Percentiles rank a stretch among this genome's conserved stretches.
phyloP scores from a whole-genome alignment of 2,797 vertebrate species.

The Enteromius mattozi region DNA sequence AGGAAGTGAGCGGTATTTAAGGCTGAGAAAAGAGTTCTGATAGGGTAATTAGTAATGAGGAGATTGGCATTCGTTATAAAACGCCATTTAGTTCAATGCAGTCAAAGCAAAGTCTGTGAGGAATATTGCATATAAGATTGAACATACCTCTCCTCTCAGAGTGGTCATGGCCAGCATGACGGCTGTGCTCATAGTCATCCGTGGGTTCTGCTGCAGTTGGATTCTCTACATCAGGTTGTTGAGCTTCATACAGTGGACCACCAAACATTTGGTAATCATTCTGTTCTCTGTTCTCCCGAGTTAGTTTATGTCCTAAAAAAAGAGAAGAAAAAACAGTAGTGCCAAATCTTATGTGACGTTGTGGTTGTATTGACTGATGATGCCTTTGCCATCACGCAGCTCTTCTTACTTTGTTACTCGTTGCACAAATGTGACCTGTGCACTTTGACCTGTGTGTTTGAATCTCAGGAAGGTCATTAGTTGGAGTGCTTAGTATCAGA shows the following conservation, averaged over 20 bases:
- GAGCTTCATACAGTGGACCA: slow-evolving; percentile 20
- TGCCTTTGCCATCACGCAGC: background rate
- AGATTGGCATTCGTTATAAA: too few species aligned
- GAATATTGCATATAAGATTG: background rate
- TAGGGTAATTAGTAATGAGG: too few species aligned
- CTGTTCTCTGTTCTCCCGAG: slow-evolving; percentile 46
- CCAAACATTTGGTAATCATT: slow-evolving; percentile 58
- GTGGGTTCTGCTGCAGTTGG: slow-evolving; percentile 22
- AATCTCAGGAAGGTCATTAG: slow-evolving; percentile 60
- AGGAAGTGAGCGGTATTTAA: too few species aligned
- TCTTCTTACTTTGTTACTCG: background rate
- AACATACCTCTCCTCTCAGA: slow-evolving; percentile 48
- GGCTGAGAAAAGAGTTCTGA: too few species aligned
- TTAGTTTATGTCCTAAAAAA: slow-evolving; percentile 30
- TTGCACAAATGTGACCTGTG: background rate
- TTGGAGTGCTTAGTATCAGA: slow-evolving; percentile 60
- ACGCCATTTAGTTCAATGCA: too few species aligned
- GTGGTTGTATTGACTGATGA: background rate
- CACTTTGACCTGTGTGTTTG: background rate
- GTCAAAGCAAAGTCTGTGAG: background rate
- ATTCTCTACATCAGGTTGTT: slow-evolving; percentile 38
- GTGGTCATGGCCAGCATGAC: slow-evolving; percentile 24
- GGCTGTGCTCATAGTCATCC: slow-evolving; percentile 12
- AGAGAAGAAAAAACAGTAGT: background rate
- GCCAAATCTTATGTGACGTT: background rate